These are phyloP conservation scores for Enoplosus armatus DNA, from an alignment of 2,797 vertebrate species.

Conservation along the genomic window DNA sequence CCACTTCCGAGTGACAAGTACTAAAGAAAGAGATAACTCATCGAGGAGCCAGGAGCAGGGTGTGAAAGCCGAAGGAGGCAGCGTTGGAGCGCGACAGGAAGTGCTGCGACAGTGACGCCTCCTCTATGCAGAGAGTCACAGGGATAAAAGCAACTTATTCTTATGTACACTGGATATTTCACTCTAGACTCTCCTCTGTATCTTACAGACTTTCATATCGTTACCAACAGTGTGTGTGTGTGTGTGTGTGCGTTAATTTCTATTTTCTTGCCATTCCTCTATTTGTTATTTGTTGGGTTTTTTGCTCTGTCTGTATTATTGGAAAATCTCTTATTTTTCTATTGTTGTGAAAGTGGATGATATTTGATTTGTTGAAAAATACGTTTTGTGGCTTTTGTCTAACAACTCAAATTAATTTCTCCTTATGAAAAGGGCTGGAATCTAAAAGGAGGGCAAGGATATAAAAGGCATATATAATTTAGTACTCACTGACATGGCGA, in stretches of 20 bases:
- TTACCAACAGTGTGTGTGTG: constrained; percentile 65
- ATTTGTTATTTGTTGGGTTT: constrained; percentile 69
- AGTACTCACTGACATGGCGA: constrained; percentile 39
- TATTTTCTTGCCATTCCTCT: constrained; percentile 66
- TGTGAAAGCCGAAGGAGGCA: constrained; percentile 44
- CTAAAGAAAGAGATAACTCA: constrained; percentile 82
- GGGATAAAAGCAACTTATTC: constrained; percentile 64
- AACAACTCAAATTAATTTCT: constrained; percentile 70
- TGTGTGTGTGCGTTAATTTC: constrained; percentile 57
- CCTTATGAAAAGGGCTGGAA: constrained; percentile 84
- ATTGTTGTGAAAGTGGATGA: constrained; percentile 78
- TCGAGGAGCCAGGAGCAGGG: constrained; percentile 41
- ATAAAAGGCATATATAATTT: constrained; percentile 72
- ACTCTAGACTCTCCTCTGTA: constrained; percentile 76
- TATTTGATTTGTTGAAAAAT: constrained; percentile 69
- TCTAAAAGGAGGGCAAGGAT: constrained; percentile 76
- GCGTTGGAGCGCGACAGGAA: constrained; percentile 56
- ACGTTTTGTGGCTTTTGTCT: constrained; percentile 72
- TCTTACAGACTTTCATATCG: constrained; percentile 71
- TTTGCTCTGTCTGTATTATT: constrained; percentile 71
- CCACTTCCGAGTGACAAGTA: constrained; percentile 88
- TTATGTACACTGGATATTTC: constrained; percentile 71
- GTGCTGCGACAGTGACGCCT: constrained; percentile 67
- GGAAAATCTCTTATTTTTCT: constrained; percentile 82
- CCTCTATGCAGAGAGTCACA: constrained; percentile 74